A percentile compares a stretch with the other conserved stretches of the same genome.
Conservation (phyloP, 2,888 invertebrate genomes). For the Aspidiotus rigidus region DNA sequence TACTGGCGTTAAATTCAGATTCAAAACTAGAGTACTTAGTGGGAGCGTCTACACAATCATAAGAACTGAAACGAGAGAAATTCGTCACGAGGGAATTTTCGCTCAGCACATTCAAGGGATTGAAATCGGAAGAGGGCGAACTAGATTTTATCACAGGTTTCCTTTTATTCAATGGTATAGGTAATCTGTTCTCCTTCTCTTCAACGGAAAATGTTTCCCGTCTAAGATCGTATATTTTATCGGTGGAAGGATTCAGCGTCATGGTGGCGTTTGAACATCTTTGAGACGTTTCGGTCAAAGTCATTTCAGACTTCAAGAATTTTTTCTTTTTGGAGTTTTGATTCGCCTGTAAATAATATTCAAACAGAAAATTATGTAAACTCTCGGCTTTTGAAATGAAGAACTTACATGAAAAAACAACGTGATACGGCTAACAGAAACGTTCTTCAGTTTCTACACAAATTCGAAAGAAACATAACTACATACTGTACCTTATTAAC, state of each 20-base stretch:
- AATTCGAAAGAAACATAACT: background rate
- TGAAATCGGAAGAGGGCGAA: constrained; percentile 1
- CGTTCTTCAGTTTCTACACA: too few species aligned
- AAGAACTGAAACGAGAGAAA: constrained; percentile 11
- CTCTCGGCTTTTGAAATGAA: background rate
- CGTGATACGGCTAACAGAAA: too few species aligned
- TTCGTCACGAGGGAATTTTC: constrained; percentile 10
- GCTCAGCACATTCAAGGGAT: constrained; percentile 5
- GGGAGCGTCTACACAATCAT: constrained; percentile 8
- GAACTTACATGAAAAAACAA: background rate
- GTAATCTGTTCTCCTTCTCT: constrained; percentile 35
- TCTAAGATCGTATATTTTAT: constrained; percentile 7
- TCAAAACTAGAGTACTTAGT: constrained; percentile 25
- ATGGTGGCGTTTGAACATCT: background rate
- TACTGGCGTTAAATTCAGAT: constrained; percentile 8
- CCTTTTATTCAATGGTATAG: background rate
- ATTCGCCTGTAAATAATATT: background rate
- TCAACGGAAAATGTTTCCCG: constrained; percentile 34
- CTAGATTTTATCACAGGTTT: constrained; percentile 9
- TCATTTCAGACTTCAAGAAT: background rate
- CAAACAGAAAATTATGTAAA: background rate
- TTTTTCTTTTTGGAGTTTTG: constrained; percentile 14
- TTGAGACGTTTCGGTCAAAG: background rate
- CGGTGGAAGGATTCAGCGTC: background rate
- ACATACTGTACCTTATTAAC: constrained; percentile 16